Evolutionary conservation across 1,140 invertebrate genomes (phyloP), one percentile per base, ranked within the genome.

Genomic region (Drosophila sturtevanti): DNA sequence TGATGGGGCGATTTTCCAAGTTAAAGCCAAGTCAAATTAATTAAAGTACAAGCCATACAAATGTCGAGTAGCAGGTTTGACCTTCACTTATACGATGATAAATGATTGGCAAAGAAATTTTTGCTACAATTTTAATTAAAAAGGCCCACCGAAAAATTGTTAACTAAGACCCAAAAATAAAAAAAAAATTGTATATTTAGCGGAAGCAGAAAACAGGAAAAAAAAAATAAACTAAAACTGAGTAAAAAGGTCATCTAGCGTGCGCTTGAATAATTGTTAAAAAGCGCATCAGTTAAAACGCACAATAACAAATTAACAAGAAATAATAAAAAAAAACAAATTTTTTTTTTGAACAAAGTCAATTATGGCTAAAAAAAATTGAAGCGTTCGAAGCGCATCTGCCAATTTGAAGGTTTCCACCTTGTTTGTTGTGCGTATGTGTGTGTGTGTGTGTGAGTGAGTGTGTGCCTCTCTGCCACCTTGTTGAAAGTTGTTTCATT

Each of bases 71-170:
- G 27, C 54, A 18, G 52, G 35, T 58, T 76, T 69, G 79, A 78
- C 73, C 74, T 81, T 77, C 79, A 63, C 18, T 61, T 48, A 55
- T 67, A 31, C 52, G 61, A 69, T 63, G 79, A 77, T 81, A 69
- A 81, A 81, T 81, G 79, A 67, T 81, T 64, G 69, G 44, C 72
- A 60, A 67, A 77, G 79, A 81, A 81, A 81, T 81, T 81, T 73
- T 81, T 78, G 79, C 79, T 81, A 81, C 79, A 81, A 81, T 81
- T 81, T 81, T 68, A 80, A 80, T 80, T 81, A 65, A 81, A 65
- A 81, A 68, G 65, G 31, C 24, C 55, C 60, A 14, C 48, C 41
- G 21, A 66, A 75, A 67, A 76, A 41, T 34, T 65, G 48, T 18
- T 69, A 58, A 72, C 62, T 31, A 55, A 61, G 44, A 55, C 18